Percentiles rank a stretch among this genome's conserved stretches.
Conservation (phyloP, 1,140 invertebrate species). For the Drosophila funebris region DNA sequence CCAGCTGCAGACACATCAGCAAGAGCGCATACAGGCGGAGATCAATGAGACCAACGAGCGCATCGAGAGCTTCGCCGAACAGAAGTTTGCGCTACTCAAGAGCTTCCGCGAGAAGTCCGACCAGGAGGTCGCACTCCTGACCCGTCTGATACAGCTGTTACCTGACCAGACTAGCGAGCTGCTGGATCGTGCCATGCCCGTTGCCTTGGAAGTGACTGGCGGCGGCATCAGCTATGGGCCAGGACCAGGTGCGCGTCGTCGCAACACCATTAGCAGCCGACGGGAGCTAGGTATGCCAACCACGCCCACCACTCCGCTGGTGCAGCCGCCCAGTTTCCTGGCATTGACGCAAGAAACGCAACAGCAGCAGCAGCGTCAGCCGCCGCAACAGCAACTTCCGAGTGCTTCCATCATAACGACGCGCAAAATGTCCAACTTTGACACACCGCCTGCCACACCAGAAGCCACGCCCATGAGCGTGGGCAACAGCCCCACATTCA, state of each 20-base stretch:
- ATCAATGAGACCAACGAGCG: constrained; percentile 66
- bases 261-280: constrained; percentile 76
- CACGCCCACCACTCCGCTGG: constrained; percentile 64
- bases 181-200: constrained; percentile 63
- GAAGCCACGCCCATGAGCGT: constrained; percentile 83
- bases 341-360: constrained; percentile 48
- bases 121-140: constrained; percentile 64
- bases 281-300: constrained; percentile 61
- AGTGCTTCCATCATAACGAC: constrained; percentile 37
- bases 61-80: constrained; percentile 65
- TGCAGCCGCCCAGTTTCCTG: constrained; percentile 58
- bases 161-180: constrained; percentile 50
- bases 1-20: constrained; percentile 51
- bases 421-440: constrained; percentile 77
- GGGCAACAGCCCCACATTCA: constrained; percentile 81
- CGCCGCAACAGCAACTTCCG: constrained; percentile 37
- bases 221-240: constrained; percentile 29
- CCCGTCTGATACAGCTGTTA: constrained; percentile 47
- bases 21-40: constrained; percentile 68
- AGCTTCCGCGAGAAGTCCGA: constrained; percentile 77
- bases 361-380: constrained; percentile 48
- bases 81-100: constrained; percentile 72
- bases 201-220: constrained; percentile 57
- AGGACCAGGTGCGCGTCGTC: constrained; percentile 44
- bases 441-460: constrained; percentile 82